phyloP scores from a whole-genome alignment of 2,888 invertebrate species.

The Agriopis aurantiaria region DNA sequence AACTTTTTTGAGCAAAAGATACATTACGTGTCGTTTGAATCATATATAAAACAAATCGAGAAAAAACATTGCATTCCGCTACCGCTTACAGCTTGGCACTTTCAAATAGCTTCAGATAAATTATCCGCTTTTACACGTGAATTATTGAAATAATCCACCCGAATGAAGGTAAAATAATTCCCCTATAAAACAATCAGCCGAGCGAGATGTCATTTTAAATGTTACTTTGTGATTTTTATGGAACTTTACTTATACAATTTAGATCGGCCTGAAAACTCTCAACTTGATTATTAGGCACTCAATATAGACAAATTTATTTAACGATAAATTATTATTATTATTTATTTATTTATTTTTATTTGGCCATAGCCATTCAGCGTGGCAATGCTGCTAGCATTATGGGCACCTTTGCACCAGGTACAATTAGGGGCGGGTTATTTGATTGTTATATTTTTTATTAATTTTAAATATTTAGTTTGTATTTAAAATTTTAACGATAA shows the following conservation, averaged over 20 bases:
- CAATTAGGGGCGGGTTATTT: too few relatives aligned
- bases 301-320: not conserved
- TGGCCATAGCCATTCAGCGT: too few relatives aligned
- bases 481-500: not conserved
- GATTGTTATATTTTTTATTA: too few relatives aligned
- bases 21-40: not conserved
- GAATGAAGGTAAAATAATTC: constrained; percentile 67
- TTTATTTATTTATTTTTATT: too few relatives aligned
- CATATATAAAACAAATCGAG: not conserved
- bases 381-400: too few relatives aligned
- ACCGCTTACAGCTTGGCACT: constrained; percentile 38
- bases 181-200: constrained; percentile 21
- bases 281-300: not conserved
- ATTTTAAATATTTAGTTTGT: too few relatives aligned
- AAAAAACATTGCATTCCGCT: not conserved
- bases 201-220: not conserved
- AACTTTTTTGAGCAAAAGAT: too few relatives aligned
- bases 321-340: not conserved
- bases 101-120: constrained; percentile 55
- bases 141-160: constrained; percentile 78
- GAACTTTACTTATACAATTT: not conserved
- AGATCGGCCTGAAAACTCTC: not conserved
- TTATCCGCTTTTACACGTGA: constrained; percentile 71
- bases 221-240: not conserved
- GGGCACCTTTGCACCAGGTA: too few relatives aligned